phyloP scores from a whole-genome alignment of 2,888 invertebrate species.

The Lycia hirtaria region DNA sequence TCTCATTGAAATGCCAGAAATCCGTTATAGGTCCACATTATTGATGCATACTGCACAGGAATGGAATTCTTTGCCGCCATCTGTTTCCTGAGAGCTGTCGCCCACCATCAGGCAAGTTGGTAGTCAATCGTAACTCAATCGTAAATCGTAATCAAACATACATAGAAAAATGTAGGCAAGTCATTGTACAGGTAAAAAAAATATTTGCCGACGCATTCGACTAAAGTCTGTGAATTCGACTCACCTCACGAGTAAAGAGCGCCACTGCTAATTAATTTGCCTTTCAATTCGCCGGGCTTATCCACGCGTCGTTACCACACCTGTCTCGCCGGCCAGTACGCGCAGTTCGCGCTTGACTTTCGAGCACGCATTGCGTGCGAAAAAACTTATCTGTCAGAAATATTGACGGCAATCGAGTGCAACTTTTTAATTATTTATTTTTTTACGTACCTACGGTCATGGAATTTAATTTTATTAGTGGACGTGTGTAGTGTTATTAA shows the following conservation, averaged over 20 bases:
- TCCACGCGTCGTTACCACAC: constrained; percentile 58
- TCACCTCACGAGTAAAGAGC: constrained; percentile 35
- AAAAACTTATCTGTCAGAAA: constrained; percentile 45
- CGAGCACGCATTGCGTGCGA: constrained; percentile 67
- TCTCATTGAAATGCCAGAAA: too few relatives aligned
- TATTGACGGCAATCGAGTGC: constrained; percentile 49
- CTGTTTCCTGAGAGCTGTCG: too few relatives aligned
- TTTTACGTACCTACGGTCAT: constrained; percentile 10
- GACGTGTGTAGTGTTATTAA: constrained; percentile 46
- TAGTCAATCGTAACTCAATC: too few relatives aligned
- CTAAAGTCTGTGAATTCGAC: constrained; percentile 46
- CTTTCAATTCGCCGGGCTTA: constrained; percentile 58
- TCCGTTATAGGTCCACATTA: too few relatives aligned
- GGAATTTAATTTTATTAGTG: constrained; percentile 20
- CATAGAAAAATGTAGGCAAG: too few relatives aligned
- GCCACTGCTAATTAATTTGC: constrained; percentile 50
- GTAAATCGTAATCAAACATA: too few relatives aligned
- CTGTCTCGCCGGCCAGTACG: constrained; percentile 64
- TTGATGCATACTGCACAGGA: too few relatives aligned
- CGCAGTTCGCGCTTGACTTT: constrained; percentile 79
- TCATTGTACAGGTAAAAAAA: not conserved
- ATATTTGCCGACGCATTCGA: constrained; percentile 46
- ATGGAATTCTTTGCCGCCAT: too few relatives aligned
- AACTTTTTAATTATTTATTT: constrained; percentile 34
- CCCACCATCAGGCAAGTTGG: too few relatives aligned